Conservation (phyloP, 1,140 invertebrate genomes). For the Pomacea maculata region DNA sequence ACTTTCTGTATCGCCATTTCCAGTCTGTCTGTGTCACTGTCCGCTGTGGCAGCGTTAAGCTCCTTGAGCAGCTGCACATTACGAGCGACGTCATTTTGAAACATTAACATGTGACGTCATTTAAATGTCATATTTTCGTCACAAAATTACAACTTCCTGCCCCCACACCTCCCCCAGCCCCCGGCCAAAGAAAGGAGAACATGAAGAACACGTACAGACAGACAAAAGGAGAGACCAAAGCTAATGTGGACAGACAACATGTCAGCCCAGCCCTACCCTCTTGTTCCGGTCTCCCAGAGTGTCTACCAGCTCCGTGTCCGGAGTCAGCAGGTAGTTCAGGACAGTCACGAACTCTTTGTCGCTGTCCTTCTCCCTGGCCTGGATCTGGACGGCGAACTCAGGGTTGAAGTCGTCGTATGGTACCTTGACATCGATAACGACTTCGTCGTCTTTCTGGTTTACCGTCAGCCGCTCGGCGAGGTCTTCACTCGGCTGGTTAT, state of each 20-base stretch:
- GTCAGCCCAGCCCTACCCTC: background rate
- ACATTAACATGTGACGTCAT: too few relatives aligned
- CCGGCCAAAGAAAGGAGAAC: too few relatives aligned
- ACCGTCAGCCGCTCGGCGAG: background rate
- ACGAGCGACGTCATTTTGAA: too few relatives aligned
- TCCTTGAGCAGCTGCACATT: background rate
- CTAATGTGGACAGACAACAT: background rate
- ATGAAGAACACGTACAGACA: too few relatives aligned
- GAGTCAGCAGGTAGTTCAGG: slow-evolving; percentile 17
- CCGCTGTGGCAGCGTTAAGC: background rate
- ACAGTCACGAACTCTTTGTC: slow-evolving; percentile 7
- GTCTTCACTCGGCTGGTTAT: background rate
- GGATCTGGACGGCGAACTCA: slow-evolving; percentile 11
- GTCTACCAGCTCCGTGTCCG: slow-evolving; percentile 2
- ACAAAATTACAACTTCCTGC: too few relatives aligned
- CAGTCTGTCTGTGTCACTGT: background rate
- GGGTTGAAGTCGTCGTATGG: slow-evolving; percentile 7
- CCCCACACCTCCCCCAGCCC: too few relatives aligned
- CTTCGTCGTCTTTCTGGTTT: background rate
- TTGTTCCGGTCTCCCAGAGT: background rate
- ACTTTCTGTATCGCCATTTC: background rate
- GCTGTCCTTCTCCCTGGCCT: slow-evolving; percentile 11
- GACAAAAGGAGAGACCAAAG: too few relatives aligned
- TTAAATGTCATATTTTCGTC: too few relatives aligned
- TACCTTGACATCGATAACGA: background rate